Evolutionary conservation across 2,797 vertebrate genomes (phyloP), one percentile per base, ranked within the genome.

Genomic region (Neosilurus hyrtlii): DNA sequence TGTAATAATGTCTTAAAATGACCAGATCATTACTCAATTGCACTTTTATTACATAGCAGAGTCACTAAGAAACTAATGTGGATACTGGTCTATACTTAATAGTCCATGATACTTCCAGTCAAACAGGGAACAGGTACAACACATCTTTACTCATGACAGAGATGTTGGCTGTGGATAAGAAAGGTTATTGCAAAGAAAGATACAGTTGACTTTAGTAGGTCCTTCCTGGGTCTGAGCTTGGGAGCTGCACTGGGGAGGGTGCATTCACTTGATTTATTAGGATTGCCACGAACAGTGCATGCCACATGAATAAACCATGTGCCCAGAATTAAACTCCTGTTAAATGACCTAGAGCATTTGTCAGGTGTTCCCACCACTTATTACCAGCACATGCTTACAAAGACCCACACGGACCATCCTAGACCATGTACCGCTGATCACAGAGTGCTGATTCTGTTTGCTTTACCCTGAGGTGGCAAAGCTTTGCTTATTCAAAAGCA

Each of bases 261-360:
- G 90, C 92, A 91, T 91, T 82, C 90, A 89, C 86, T 92, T 95
- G 94, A 95, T 95, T 95, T 94, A 95, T 95, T 93, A 92, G 92
- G 91, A 92, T 92, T 91, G 89, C 90, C 93, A 93, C 93, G 80
- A 95, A 92, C 92, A 90, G 90, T 88, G 88, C 89, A 91, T 87
- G 89, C 91, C 85, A 87, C 92, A 94, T 95, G 94, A 94, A 95
- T 95, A 94, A 94, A 94, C 92, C 93, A 94, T 94, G 92, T 90
- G 92, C 88, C 82, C 90, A 89, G 93, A 93, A 93, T 94, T 93
- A 94, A 93, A 91, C 90, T 89, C 88, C 91, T 87, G 92, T 93
- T 94, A 94, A 94, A 93, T 90, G 92, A 91, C 89, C 89, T 92
- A 82, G 87, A 91, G 90, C 90, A 79, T 92, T 92, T 89, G 89